Percentiles rank a stretch among this genome's conserved stretches.
These are phyloP conservation scores for Ennomos erosarius DNA, from an alignment of 2,888 invertebrate genomes.

Conservation along the genomic window DNA sequence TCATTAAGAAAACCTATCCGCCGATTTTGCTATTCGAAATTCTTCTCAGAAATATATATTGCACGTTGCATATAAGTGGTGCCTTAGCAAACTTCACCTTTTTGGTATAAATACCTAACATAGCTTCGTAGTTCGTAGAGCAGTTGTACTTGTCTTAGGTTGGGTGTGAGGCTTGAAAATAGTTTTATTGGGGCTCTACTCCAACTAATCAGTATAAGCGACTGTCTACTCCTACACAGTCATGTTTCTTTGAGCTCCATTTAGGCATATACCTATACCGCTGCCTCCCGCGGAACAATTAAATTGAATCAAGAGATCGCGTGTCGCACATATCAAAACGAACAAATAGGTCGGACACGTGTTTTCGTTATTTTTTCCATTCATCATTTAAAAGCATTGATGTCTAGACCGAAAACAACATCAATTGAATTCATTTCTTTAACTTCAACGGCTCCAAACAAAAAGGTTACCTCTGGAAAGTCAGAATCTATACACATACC, in stretches of 20 bases:
- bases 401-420: slow-evolving; percentile 34
- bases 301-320: slow-evolving; percentile 63
- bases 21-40: too few relatives aligned
- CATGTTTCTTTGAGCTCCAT: slow-evolving; percentile 48
- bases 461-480: too few relatives aligned
- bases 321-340: slow-evolving; percentile 56
- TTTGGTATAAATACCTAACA: too few relatives aligned
- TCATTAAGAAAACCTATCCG: too few relatives aligned
- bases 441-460: slow-evolving; percentile 3
- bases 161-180: too few relatives aligned
- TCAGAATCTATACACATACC: too few relatives aligned
- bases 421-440: slow-evolving; percentile 9
- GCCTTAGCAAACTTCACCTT: too few relatives aligned
- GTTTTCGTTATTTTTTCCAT: slow-evolving; percentile 42
- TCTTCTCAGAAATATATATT: too few relatives aligned
- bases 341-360: slow-evolving; percentile 47
- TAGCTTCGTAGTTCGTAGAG: too few relatives aligned
- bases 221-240: slow-evolving; percentile 46
- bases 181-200: slow-evolving; percentile 12
- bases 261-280: slow-evolving; percentile 17
- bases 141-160: too few relatives aligned
- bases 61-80: too few relatives aligned
- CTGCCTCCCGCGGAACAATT: slow-evolving; percentile 65
- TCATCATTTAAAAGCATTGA: slow-evolving; percentile 9
- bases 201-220: slow-evolving; percentile 41